These are phyloP conservation scores for Anableps anableps DNA, from an alignment of 2,797 vertebrate species.

Conservation along the genomic window DNA sequence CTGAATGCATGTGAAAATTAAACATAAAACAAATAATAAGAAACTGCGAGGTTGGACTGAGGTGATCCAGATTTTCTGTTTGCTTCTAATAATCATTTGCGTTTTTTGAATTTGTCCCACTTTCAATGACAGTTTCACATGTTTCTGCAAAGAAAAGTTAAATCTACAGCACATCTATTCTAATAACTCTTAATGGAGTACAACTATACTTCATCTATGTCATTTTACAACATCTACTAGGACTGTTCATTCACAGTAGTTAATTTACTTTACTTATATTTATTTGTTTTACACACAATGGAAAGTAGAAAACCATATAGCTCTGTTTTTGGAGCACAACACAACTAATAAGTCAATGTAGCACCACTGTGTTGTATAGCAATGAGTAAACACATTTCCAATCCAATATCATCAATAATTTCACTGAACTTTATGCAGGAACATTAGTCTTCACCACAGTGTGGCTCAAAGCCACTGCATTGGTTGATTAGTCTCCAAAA, in stretches of 20 bases:
- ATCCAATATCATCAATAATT: slow-evolving; percentile 24
- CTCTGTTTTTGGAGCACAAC: slow-evolving; percentile 6
- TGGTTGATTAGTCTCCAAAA: slow-evolving; percentile 16
- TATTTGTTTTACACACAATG: not conserved
- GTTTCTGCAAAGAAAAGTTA: not conserved
- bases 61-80: not conserved
- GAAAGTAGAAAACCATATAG: not conserved
- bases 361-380: not conserved
- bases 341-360: slow-evolving; percentile 13
- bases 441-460: slow-evolving; percentile 17
- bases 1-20: no score
- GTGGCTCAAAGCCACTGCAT: slow-evolving; percentile 12
- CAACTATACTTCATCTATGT: not conserved
- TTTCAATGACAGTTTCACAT: not conserved
- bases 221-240: not conserved
- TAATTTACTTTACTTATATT: slow-evolving; percentile 4
- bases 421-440: slow-evolving; percentile 21
- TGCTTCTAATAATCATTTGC: not conserved
- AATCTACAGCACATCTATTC: not conserved
- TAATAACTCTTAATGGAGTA: not conserved
- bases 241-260: not conserved
- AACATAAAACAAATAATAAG: no score
- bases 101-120: not conserved
- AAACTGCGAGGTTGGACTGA: not conserved
- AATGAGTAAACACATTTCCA: slow-evolving; percentile 20